Base-by-base conservation (phyloP, 2,797 vertebrate species). In the Lepus townsendii region DNA sequence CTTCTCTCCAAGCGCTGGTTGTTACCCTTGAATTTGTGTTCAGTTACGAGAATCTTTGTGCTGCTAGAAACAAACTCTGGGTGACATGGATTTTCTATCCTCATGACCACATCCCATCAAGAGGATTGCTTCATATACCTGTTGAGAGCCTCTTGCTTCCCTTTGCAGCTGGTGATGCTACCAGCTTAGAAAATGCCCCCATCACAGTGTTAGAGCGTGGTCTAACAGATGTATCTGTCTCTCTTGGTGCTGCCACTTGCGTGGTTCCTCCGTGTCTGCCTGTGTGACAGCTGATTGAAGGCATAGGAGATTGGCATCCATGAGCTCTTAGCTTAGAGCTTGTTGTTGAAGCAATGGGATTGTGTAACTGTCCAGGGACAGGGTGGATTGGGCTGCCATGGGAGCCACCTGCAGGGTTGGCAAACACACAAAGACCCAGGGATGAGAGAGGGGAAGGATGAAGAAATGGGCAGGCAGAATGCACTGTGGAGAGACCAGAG, bases 241-340 rank as follows among this genome's bases (percentile, higher is more conserved):
- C 24, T 4, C 3, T 1, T 20, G 57, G 30, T 65, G 2, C 35
- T 50, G 65, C 88, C 30, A 0, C 0, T 0, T 35, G 69, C 9
- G 3, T 54, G 27, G 10, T 11, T 84, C 7, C 10, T 73, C 52
- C n/a, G 22, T 11, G 2, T 6, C 14, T 11, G 0, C 3, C 62
- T 50, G 0, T 9, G 9, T 52, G 66, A n/a, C 19, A 17, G 5
- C 77, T 20, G 7, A 5, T 72, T 10, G 20, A 5, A 27, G 63
- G 5, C 0, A 10, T 20, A 12, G n/a, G 32, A 47, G 72, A 30
- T 6, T 5, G 0, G 1, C 30, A 4, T 63, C 8, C 5, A 7
- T 5, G 11, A 32, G 47, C 54, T 32, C 5, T 3, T 7, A 66
- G 63, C 60, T 54, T 79, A 14, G 32, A 0, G 27, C 60, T 85